These are phyloP conservation scores for Pimephales promelas DNA, from an alignment of 2,113 vertebrate species.

Conservation along the genomic window DNA sequence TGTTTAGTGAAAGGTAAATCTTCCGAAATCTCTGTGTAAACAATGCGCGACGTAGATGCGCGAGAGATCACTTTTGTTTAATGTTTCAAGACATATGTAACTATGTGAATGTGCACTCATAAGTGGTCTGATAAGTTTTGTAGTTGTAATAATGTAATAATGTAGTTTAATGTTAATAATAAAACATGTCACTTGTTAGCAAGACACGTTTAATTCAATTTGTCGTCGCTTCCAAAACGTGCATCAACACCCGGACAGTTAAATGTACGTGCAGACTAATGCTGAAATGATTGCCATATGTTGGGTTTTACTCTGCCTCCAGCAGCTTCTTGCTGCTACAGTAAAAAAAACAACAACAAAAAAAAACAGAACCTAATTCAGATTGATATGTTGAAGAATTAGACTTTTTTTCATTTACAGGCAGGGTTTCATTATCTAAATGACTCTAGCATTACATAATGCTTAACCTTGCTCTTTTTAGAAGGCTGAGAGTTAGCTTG, in stretches of 20 bases:
- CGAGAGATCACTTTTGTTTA: no score
- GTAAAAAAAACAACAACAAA: background rate
- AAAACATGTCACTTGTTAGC: background rate
- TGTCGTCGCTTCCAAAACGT: background rate
- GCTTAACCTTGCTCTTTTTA: slow-evolving; percentile 6
- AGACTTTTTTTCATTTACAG: background rate
- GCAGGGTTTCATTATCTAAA: slow-evolving; percentile 14
- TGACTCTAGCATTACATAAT: background rate
- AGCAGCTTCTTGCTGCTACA: background rate
- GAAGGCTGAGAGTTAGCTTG: slow-evolving; percentile 10
- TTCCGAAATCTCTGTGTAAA: no score
- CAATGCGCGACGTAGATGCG: no score
- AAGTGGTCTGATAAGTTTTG: background rate
- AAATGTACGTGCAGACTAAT: background rate
- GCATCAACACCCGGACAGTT: background rate
- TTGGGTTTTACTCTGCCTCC: background rate
- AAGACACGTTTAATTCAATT: background rate
- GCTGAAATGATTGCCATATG: background rate
- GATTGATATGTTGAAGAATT: background rate
- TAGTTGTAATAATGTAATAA: no score
- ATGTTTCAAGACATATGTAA: background rate
- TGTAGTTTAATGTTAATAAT: background rate
- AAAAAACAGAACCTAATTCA: background rate
- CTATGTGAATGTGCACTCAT: background rate
- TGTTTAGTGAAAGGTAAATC: no score